Conservation (phyloP, 2,113 vertebrate genomes). For the Channa argus region DNA sequence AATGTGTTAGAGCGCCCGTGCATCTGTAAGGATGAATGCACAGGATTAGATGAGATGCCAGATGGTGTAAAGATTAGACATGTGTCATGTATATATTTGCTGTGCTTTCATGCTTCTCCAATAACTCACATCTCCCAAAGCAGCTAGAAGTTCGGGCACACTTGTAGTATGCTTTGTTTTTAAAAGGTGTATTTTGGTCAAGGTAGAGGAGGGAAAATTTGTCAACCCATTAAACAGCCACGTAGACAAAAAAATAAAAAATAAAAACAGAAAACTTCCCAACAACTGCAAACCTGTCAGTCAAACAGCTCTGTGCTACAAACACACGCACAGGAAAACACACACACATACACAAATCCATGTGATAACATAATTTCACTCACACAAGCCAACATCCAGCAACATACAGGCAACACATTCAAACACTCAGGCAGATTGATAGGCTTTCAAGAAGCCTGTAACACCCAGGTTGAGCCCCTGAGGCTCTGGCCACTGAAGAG, state of each 20-base stretch:
- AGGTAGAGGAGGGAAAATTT: constrained; percentile 20
- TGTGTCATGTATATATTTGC: constrained; percentile 26
- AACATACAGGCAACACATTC: constrained; percentile 35
- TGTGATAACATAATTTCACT: constrained; percentile 36
- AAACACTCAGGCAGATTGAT: constrained; percentile 61
- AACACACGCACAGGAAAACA: constrained; percentile 11
- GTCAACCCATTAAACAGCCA: constrained; percentile 41
- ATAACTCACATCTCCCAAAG: background rate
- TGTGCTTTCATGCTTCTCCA: constrained; percentile 1
- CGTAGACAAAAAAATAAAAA: constrained; percentile 17
- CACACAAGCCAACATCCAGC: constrained; percentile 25
- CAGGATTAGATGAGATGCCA: constrained; percentile 22
- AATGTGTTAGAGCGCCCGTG: constrained; percentile 3
- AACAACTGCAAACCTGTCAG: constrained; percentile 48
- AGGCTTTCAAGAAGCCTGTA: constrained; percentile 60
- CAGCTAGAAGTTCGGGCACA: background rate
- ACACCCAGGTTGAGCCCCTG: constrained; percentile 61
- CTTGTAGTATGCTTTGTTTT: background rate
- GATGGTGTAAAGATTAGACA: constrained; percentile 27
- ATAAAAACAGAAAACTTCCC: constrained; percentile 20
- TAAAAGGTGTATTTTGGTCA: constrained; percentile 13
- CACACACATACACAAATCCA: constrained; percentile 34
- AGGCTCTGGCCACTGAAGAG: constrained; percentile 55
- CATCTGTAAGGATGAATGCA: constrained; percentile 32
- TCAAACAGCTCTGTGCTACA: constrained; percentile 28